A percentile compares a stretch with the other conserved stretches of the same genome.
Evolutionary conservation across 2,888 invertebrate species (phyloP).

Genomic region (Acholoe squamosa): DNA sequence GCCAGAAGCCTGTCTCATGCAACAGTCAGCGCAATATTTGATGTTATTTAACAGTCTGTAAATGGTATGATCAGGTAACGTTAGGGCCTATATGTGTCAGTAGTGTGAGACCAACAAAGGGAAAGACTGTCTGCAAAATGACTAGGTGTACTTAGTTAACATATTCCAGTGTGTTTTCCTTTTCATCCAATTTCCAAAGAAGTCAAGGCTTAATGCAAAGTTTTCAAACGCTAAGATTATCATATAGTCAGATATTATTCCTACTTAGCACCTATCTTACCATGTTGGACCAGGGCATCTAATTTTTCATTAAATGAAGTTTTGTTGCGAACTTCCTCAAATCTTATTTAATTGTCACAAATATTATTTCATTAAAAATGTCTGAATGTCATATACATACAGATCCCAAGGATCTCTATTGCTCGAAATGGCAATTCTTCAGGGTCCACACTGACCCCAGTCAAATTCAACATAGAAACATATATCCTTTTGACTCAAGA

Average conservation of each 20-base stretch:
- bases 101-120: neutral
- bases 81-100: neutral
- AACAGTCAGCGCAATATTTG: neutral
- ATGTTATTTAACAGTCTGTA: neutral
- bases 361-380: no score
- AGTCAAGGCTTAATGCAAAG: neutral
- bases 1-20: neutral
- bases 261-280: neutral
- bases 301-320: no score
- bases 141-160: neutral
- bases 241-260: neutral
- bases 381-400: no score
- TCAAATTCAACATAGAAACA: no score
- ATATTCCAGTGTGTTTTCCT: neutral
- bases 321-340: no score
- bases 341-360: no score
- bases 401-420: no score
- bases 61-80: slow-evolving; percentile 6
- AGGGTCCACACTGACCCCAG: no score
- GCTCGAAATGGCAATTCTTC: no score
- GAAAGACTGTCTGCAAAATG: neutral
- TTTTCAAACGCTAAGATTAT: neutral
- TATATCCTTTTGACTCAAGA: no score
- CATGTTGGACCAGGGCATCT: no score
- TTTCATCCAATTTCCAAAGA: neutral